phyloP scores from a whole-genome alignment of 2,888 invertebrate genomes.

The Harmothoe impar region DNA sequence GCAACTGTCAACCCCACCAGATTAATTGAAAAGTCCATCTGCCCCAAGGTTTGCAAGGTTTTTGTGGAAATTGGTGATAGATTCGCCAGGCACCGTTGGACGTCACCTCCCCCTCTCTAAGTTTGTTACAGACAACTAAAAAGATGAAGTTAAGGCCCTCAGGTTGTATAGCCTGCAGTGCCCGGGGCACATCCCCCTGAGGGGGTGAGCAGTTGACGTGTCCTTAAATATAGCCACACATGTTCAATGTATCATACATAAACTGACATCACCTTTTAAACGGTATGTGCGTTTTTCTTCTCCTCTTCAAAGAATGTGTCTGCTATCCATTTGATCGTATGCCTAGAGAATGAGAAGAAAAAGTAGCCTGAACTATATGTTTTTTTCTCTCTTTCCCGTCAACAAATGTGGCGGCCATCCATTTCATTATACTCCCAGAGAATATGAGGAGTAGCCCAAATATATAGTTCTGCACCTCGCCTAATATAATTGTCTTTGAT shows the following conservation, averaged over 20 bases:
- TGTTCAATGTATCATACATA: constrained; percentile 29
- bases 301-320: no score
- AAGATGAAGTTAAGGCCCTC: constrained; percentile 24
- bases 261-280: constrained; percentile 20
- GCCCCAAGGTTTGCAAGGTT: constrained; percentile 43
- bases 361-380: no score
- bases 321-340: no score
- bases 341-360: no score
- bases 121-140: constrained; percentile 15
- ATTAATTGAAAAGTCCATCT: constrained; percentile 63
- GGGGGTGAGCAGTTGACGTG: not conserved
- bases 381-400: no score
- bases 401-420: no score
- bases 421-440: no score
- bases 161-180: not conserved
- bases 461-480: no score
- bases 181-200: not conserved
- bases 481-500: no score
- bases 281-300: not conserved
- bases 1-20: constrained; percentile 60
- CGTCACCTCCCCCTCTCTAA: not conserved
- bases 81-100: constrained; percentile 58
- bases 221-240: not conserved
- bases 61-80: constrained; percentile 44
- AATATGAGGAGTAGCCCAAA: no score